A percentile compares a stretch with the other conserved stretches of the same genome.
Conservation (phyloP, 2,797 vertebrate genomes). For the Danio choprae region DNA sequence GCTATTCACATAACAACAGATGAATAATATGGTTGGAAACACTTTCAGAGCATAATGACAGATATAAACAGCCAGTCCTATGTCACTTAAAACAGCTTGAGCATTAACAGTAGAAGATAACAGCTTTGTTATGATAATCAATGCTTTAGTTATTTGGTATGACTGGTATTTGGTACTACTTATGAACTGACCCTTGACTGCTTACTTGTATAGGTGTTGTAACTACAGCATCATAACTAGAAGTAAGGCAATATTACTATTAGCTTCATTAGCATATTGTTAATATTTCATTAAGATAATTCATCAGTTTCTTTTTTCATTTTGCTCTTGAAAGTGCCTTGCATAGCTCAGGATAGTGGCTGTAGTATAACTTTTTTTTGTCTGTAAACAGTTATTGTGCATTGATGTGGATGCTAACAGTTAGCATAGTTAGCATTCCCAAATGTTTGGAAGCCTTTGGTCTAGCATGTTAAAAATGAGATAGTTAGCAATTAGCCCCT, state of each 20-base stretch:
- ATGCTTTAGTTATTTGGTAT: no score
- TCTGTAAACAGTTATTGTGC: no score
- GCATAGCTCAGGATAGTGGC: neutral
- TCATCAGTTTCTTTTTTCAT: neutral
- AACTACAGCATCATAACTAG: neutral
- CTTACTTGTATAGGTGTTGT: neutral
- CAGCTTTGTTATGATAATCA: no score
- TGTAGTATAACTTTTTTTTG: no score
- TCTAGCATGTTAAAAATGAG: no score
- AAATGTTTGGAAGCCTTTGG: no score
- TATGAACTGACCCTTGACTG: no score
- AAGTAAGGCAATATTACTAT: neutral
- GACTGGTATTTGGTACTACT: no score
- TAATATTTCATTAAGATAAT: neutral
- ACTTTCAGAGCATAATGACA: neutral
- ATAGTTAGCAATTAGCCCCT: no score
- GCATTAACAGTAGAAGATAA: neutral
- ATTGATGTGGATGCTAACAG: no score
- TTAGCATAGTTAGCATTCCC: no score
- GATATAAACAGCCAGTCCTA: neutral
- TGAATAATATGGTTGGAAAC: neutral
- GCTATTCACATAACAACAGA: neutral
- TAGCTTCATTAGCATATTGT: neutral
- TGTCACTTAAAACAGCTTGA: neutral
- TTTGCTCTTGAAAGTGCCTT: neutral